Conservation (phyloP, 2,888 invertebrate genomes). For the Euphydryas editha region DNA sequence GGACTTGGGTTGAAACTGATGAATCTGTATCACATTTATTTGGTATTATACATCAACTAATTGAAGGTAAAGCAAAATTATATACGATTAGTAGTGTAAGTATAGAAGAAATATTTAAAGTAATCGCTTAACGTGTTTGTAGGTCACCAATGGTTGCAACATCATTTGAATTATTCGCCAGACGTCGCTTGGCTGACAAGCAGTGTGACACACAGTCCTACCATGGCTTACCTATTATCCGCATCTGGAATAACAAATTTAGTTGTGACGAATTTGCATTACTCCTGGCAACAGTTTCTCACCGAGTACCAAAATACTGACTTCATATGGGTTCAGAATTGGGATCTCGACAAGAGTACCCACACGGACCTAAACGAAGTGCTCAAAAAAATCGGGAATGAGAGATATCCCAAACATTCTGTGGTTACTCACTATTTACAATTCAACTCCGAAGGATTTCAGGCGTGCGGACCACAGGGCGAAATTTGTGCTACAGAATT, state of each 20-base stretch:
- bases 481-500: constrained; percentile 59
- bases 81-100: background rate
- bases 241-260: constrained; percentile 91
- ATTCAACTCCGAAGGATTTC: constrained; percentile 68
- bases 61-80: constrained; percentile 86
- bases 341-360: constrained; percentile 80
- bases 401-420: constrained; percentile 63
- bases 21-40: constrained; percentile 95
- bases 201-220: constrained; percentile 97
- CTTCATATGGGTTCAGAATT: constrained; percentile 95
- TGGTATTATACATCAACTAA: constrained; percentile 94
- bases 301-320: constrained; percentile 93
- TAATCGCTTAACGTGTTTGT: constrained; percentile 34
- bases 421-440: constrained; percentile 68
- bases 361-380: constrained; percentile 60
- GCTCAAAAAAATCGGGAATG: constrained; percentile 62
- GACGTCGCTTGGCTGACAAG: constrained; percentile 95
- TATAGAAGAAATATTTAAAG: background rate
- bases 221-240: constrained; percentile 93
- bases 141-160: constrained; percentile 95
- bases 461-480: constrained; percentile 68
- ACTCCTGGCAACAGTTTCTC: constrained; percentile 96
- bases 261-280: constrained; percentile 95
- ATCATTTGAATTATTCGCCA: constrained; percentile 91
- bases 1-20: constrained; percentile 97